Conservation (phyloP, 2,888 invertebrate genomes). For the Drosophila atripex region DNA sequence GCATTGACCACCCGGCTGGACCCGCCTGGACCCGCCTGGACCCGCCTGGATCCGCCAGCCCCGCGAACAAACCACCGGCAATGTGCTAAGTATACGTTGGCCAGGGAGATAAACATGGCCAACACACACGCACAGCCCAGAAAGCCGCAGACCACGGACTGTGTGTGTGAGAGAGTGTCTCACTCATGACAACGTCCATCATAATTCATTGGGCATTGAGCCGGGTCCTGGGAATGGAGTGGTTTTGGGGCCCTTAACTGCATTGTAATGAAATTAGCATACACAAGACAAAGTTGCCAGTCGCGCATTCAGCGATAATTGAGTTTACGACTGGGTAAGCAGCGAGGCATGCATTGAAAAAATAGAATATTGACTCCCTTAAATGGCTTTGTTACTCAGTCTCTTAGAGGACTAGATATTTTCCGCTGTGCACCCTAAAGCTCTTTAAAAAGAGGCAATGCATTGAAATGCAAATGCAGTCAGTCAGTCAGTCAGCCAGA, state of each 20-base stretch:
- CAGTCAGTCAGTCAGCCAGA: conserved; percentile 20
- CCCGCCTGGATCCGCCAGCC: conserved; percentile 3
- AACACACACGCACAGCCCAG: conserved; percentile 48
- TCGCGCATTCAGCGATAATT: conserved; percentile 58
- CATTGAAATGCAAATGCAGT: conserved; percentile 29
- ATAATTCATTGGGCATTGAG: conserved; percentile 62
- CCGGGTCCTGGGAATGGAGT: conserved; percentile 6
- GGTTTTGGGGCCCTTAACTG: conserved; percentile 12
- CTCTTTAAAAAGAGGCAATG: conserved; percentile 33
- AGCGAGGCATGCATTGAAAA: not conserved
- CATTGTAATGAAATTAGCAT: conserved; percentile 71
- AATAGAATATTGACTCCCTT: not conserved
- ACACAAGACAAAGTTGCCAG: conserved; percentile 55
- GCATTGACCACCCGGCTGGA: conserved; percentile 12
- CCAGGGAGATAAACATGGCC: conserved; percentile 71
- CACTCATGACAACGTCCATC: conserved; percentile 71
- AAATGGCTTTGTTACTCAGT: not conserved
- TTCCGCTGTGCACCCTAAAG: not conserved
- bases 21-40: not conserved
- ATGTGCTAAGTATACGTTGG: conserved; percentile 74
- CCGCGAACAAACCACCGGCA: conserved; percentile 35
- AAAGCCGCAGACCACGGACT: conserved; percentile 45
- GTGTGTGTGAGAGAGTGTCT: conserved; percentile 10
- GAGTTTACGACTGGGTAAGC: conserved; percentile 41
- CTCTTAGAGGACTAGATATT: not conserved